Evolutionary conservation across 2,797 vertebrate genomes (phyloP), one percentile per base, ranked within the genome.

Genomic region (Ficedula albicollis): DNA sequence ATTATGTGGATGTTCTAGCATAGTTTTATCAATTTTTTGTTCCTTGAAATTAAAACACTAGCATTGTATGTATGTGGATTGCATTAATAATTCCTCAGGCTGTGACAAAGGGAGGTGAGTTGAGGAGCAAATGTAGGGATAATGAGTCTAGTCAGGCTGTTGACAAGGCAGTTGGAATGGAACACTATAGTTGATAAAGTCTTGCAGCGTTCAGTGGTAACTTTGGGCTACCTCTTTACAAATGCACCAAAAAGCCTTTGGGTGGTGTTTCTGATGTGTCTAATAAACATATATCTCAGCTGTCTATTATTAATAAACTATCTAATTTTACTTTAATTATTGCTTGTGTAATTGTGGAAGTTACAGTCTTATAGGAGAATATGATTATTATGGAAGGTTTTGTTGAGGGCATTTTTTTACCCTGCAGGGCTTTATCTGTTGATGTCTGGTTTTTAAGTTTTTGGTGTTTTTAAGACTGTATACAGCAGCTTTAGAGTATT

Each of bases 41-140:
- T 87, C 36, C 76, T 89, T 89, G 59, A 83, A 85, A 85, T 94
- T 87, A 80, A 92, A 94, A 54, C 49, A 91, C 30, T 44, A 79
- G 56, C 58, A 32, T 1, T 56, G 14, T 62, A 11, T 49, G 25
- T 39, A 44, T 64, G 55, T 93, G 73, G 49, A 38, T 81, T 78
- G 26, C n/a, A 13, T 68, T 84, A 84, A 77, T 78, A 90, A 14
- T 74, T 92, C 44, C 39, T 76, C 60, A 25, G 84, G 91, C 75
- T 92, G 64, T 79, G 59, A 34, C 48, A 79, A 43, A 75, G 41
- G 44, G 70, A 89, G 75, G 70, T n/a, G 46, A 21, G 29, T 66
- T 23, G 5, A 60, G 77, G 58, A 88, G 60, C 34, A 82, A 64
- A 84, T n/a, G 13, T 36, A 72, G 68, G 7, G 34, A 13, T 86